Conservation (phyloP, 2,113 vertebrate species). For the Crotalus tigris region DNA sequence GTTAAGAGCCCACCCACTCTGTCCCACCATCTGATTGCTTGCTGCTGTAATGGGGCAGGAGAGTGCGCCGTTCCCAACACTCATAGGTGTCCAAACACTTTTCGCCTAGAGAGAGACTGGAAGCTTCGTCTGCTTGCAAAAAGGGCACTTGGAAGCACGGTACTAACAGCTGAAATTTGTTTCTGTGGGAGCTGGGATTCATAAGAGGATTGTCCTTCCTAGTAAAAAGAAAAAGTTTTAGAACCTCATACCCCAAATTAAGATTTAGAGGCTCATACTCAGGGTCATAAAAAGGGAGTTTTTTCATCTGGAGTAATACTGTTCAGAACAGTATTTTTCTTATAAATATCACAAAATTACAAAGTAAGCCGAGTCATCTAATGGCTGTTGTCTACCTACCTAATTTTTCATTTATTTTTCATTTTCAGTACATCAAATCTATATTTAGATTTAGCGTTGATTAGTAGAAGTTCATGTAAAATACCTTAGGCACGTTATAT, state of each 20-base stretch:
- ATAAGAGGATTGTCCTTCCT: not conserved
- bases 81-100: no score
- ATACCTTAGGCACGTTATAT: not conserved
- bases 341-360: not conserved
- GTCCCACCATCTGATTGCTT: no score
- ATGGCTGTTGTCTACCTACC: not conserved
- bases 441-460: not conserved
- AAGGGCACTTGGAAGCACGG: no score
- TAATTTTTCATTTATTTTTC: not conserved
- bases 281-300: not conserved
- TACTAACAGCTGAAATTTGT: conserved; percentile 31
- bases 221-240: conserved; percentile 13
- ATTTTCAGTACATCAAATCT: not conserved
- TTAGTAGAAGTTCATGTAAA: not conserved
- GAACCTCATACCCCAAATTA: not conserved
- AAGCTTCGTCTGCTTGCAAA: no score
- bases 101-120: no score
- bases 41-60: no score
- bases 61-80: no score
- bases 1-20: no score
- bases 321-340: not conserved
- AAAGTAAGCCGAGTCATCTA: not conserved
- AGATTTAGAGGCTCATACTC: not conserved
- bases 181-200: conserved; percentile 22
- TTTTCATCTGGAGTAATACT: not conserved